phyloP scores from a whole-genome alignment of 1,140 invertebrate species.

The Zelostemma sp. region DNA sequence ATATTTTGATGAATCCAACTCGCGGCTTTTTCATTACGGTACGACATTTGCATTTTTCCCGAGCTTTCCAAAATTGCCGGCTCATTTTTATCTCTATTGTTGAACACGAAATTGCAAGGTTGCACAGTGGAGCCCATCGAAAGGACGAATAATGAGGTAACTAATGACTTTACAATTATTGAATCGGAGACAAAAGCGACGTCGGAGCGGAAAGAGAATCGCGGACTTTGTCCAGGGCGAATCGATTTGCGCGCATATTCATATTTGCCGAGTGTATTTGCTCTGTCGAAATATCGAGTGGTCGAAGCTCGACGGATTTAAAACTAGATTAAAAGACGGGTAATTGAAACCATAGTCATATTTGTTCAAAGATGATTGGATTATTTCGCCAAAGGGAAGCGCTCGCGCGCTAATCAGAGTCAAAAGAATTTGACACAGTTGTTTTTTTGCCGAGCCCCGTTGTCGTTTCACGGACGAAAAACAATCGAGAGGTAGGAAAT shows the following conservation, averaged over 20 bases:
- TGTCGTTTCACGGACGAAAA: too few species aligned
- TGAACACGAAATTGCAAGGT: background rate
- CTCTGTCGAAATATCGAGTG: constrained; percentile 41
- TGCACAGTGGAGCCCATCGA: background rate
- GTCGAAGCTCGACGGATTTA: constrained; percentile 28
- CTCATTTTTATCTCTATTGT: background rate
- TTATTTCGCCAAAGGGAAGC: constrained; percentile 21
- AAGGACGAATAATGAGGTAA: background rate
- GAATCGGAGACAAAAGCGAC: constrained; percentile 1
- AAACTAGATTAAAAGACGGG: constrained; percentile 46
- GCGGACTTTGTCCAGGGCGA: constrained; percentile 12
- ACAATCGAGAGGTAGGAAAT: too few species aligned
- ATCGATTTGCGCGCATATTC: constrained; percentile 35
- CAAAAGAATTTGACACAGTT: background rate
- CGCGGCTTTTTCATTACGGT: constrained; percentile 8
- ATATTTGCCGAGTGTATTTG: constrained; percentile 53
- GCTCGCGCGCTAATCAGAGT: constrained; percentile 14
- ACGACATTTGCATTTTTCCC: constrained; percentile 5
- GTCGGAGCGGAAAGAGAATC: constrained; percentile 9
- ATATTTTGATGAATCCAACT: constrained; percentile 16
- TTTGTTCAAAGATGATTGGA: constrained; percentile 49
- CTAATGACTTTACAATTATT: background rate
- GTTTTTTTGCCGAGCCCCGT: too few species aligned
- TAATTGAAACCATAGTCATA: constrained; percentile 42
- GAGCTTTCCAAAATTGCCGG: too few species aligned